phyloP scores from a whole-genome alignment of 2,113 vertebrate species.

The Eretmochelys imbricata region DNA sequence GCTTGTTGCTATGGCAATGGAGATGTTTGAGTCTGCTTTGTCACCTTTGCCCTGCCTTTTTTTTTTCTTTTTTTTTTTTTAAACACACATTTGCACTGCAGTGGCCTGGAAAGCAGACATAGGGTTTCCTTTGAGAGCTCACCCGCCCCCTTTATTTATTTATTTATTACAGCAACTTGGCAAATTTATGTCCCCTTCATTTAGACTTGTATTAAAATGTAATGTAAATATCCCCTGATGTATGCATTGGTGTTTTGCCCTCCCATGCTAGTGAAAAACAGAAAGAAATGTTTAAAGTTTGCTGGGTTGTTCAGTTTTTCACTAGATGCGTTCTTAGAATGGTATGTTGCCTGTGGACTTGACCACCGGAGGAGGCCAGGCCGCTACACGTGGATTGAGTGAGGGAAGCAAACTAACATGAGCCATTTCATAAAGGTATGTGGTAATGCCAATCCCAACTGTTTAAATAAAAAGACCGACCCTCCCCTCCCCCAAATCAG shows the following conservation, averaged over 20 bases:
- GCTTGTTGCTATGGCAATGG: constrained; percentile 80
- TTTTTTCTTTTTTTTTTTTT: constrained; percentile 50
- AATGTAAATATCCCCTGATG: constrained; percentile 65
- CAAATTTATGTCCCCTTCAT: constrained; percentile 71
- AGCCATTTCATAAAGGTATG: not conserved
- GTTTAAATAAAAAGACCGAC: not conserved
- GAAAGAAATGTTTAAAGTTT: constrained; percentile 36
- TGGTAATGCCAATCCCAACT: not conserved
- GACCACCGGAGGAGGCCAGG: not conserved
- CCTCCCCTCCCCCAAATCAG: not conserved
- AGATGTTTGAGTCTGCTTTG: constrained; percentile 77
- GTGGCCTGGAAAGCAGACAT: constrained; percentile 48
- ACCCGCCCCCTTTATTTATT: constrained; percentile 44
- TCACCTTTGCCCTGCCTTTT: constrained; percentile 78
- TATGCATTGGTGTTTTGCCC: constrained; percentile 46
- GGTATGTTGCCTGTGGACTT: not conserved
- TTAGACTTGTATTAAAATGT: constrained; percentile 47
- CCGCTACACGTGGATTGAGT: accelerated
- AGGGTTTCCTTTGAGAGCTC: constrained; percentile 62
- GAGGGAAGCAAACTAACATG: not conserved
- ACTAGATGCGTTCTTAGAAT: not conserved
- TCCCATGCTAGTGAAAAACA: constrained; percentile 32
- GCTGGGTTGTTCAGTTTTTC: constrained; percentile 7
- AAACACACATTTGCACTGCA: constrained; percentile 54
- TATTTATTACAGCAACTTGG: constrained; percentile 73